These are phyloP conservation scores for Amphipoea oculea DNA, from an alignment of 2,888 invertebrate genomes.

Conservation along the genomic window DNA sequence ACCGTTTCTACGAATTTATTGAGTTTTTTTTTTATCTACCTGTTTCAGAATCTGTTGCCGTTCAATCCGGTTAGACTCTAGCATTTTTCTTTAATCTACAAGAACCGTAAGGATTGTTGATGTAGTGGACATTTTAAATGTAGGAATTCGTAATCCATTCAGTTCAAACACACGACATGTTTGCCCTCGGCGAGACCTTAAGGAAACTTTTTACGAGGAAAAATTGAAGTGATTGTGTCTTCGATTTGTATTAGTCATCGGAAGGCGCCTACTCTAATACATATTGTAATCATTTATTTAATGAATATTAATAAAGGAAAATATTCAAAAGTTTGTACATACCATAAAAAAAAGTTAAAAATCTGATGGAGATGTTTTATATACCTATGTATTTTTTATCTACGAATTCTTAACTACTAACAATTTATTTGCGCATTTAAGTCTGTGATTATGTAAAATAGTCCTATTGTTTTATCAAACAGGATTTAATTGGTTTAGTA, in stretches of 20 bases:
- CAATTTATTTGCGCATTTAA: constrained; percentile 2
- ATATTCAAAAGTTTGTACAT: not conserved
- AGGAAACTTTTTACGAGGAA: constrained; percentile 30
- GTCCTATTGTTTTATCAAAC: constrained; percentile 35
- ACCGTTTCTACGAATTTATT: not conserved
- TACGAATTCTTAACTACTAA: constrained; percentile 5
- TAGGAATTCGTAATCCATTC: constrained; percentile 1
- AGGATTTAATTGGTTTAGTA: constrained; percentile 23
- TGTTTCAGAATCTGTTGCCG: not conserved
- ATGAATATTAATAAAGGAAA: constrained; percentile 5
- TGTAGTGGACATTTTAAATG: not conserved
- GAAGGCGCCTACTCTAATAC: not conserved
- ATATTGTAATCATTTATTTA: not conserved
- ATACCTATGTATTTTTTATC: not conserved
- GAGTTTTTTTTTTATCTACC: not conserved
- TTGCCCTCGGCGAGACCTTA: not conserved
- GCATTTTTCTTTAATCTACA: not conserved
- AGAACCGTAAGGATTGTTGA: not conserved
- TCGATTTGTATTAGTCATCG: constrained; percentile 15
- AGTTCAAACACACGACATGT: not conserved
- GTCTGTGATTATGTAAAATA: constrained; percentile 41
- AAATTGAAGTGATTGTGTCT: constrained; percentile 1
- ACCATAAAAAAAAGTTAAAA: not conserved
- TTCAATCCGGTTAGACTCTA: not conserved
- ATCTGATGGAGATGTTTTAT: not conserved